Percentiles rank a stretch among this genome's conserved stretches.
Evolutionary conservation across 2,797 vertebrate species (phyloP).

Genomic region (Lindbergichthys nudifrons): DNA sequence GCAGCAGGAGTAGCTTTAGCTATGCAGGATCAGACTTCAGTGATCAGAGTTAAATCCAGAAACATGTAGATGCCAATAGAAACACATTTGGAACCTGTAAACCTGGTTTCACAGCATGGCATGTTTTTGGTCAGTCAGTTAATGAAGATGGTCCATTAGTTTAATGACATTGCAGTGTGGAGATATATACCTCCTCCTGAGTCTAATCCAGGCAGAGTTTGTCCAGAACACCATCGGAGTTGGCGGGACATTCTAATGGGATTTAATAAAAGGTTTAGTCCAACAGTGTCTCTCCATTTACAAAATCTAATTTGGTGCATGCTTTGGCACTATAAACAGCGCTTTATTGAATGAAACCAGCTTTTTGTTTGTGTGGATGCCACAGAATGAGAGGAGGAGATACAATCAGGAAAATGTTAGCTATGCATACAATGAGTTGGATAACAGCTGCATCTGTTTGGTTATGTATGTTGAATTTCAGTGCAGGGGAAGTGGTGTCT

Average conservation of each 20-base stretch:
- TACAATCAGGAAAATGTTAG: not conserved
- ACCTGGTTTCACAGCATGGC: not conserved
- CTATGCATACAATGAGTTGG: not conserved
- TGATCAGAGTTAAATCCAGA: not conserved
- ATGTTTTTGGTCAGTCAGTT: constrained; percentile 3
- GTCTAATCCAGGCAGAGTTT: constrained; percentile 1
- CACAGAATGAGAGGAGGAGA: not conserved
- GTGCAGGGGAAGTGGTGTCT: not conserved
- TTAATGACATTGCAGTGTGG: constrained; percentile 10
- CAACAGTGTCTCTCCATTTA: constrained; percentile 17
- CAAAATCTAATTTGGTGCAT: constrained; percentile 16
- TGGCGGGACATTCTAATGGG: constrained; percentile 4
- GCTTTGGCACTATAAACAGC: constrained; percentile 11
- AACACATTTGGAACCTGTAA: not conserved
- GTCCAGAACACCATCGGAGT: not conserved
- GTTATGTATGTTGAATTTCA: constrained; percentile 1
- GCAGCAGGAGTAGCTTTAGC: not conserved
- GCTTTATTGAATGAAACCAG: constrained; percentile 22
- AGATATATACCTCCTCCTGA: not conserved
- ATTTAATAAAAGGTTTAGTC: constrained; percentile 8
- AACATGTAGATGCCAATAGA: not conserved
- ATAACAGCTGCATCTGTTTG: constrained; percentile 8
- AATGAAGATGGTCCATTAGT: constrained; percentile 21
- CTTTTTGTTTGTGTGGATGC: constrained; percentile 25
- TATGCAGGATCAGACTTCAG: not conserved